Evolutionary conservation across 2,888 invertebrate species (phyloP), one percentile per base, ranked within the genome.

Genomic region (Parascotia fuliginaria): DNA sequence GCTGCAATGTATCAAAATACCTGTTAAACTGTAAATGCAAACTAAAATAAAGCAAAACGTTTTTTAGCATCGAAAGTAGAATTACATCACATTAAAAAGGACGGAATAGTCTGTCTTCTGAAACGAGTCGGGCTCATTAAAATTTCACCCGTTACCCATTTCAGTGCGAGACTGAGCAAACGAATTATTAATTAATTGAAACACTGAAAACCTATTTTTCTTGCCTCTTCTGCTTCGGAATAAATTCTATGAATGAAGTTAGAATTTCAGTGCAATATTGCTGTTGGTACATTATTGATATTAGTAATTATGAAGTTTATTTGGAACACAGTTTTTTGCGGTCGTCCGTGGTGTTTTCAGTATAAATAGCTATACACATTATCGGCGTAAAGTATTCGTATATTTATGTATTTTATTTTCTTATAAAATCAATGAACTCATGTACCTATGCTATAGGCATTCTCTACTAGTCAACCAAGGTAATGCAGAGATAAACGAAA

Each of bases 111-210:
- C 41, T 15, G 15, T 51, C 44, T 44, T 42, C 31, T 33, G 45
- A 46, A 60, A 47, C 59, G 59, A 68, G 71, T 62, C 52, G 61
- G 70, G 68, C 73, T 80, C 82, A 80, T 83, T 81, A 81, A 82
- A 82, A 70, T 79, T 81, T 81, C 75, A 83, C 37, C 55, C 59
- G 60, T 53, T 61, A 70, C 71, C 65, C 65, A 55, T 54, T 66
- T 61, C 70, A 59, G 57, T 57, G 70, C 73, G 71, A 56, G 73
- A 68, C 77, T 72, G 75, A 71, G 72, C 66, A 60, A 70, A 73
- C 70, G 70, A 73, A 83, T 83, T 81, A 81, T 81, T 81, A 79
- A 81, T 81, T 80, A 80, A 76, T 77, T 69, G 70, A 65, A 75
- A 76, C 72, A 74, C 70, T 63, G 68, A 60, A 70, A 70, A 69